Evolutionary conservation across 2,113 vertebrate genomes (phyloP).

Genomic region (Trachemys scripta): DNA sequence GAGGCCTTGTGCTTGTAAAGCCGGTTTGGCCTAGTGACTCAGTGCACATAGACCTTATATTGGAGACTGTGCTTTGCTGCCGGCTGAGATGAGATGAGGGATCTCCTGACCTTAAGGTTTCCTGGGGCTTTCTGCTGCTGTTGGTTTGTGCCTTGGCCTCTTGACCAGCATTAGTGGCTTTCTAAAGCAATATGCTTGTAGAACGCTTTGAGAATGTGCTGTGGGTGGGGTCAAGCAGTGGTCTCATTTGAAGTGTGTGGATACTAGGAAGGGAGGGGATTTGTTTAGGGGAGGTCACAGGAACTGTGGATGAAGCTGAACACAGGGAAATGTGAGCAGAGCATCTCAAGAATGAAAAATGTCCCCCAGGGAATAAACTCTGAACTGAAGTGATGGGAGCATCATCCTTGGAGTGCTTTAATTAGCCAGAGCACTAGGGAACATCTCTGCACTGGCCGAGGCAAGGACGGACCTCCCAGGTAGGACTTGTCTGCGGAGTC

Average conservation of each 20-base stretch:
- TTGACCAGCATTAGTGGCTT: neutral
- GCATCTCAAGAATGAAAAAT: no score
- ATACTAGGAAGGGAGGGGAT: neutral
- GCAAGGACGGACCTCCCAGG: neutral
- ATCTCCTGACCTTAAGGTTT: neutral
- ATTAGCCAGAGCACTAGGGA: neutral
- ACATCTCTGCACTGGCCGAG: neutral
- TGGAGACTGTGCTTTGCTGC: neutral
- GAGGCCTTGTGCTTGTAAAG: neutral
- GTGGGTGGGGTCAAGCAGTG: neutral
- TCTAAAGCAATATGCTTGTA: neutral
- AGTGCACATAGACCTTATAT: neutral
- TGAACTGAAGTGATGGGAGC: neutral
- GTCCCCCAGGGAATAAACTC: neutral
- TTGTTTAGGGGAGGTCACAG: no score
- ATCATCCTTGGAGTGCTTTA: neutral
- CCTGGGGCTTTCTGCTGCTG: neutral
- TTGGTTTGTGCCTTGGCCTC: neutral
- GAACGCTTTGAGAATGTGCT: neutral
- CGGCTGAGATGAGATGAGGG: neutral
- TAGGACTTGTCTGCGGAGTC: neutral
- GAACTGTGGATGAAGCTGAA: neutral
- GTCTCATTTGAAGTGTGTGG: neutral
- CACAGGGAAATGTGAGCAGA: neutral
- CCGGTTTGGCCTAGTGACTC: neutral